A percentile compares a stretch with the other conserved stretches of the same genome.
These are phyloP conservation scores for Osmoderma eremita DNA, from an alignment of 2,888 invertebrate species.

Conservation along the genomic window DNA sequence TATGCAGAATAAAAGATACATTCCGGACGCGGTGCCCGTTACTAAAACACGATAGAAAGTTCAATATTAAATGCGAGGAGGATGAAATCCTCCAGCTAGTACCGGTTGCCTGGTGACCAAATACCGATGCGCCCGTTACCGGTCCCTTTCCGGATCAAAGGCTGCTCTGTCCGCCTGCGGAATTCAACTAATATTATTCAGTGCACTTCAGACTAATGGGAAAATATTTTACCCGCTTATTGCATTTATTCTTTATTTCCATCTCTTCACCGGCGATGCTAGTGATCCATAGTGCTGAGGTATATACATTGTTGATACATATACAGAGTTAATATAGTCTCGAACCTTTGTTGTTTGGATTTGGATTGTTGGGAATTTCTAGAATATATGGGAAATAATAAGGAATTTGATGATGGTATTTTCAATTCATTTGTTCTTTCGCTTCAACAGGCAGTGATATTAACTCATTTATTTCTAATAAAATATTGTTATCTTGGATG, in stretches of 20 bases:
- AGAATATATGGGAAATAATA: too few species aligned
- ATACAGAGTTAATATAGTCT: too few species aligned
- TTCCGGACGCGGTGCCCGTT: slow-evolving; percentile 11
- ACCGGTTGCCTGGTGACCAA: slow-evolving; percentile 43
- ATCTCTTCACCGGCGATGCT: slow-evolving; percentile 5
- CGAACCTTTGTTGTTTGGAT: too few species aligned
- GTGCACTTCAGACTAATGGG: slow-evolving; percentile 44
- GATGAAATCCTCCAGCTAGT: slow-evolving; percentile 32
- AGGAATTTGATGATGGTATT: too few species aligned
- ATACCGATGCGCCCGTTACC: slow-evolving; percentile 37
- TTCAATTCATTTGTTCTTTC: too few species aligned
- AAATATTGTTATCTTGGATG: too few species aligned
- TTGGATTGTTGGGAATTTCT: too few species aligned
- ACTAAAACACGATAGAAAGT: slow-evolving; percentile 29
- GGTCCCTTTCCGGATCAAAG: slow-evolving; percentile 47
- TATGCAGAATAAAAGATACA: slow-evolving; percentile 23
- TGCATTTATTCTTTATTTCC: slow-evolving; percentile 42
- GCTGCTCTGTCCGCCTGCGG: slow-evolving; percentile 42
- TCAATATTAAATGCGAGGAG: slow-evolving; percentile 39
- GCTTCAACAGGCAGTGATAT: too few species aligned
- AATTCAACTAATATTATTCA: slow-evolving; percentile 50
- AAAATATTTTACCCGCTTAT: slow-evolving; percentile 52
- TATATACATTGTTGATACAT: too few species aligned
- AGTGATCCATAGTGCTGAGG: background rate
- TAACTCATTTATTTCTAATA: too few species aligned